Evolutionary conservation across 2,888 invertebrate genomes (phyloP).

Genomic region (Apamea sordens): DNA sequence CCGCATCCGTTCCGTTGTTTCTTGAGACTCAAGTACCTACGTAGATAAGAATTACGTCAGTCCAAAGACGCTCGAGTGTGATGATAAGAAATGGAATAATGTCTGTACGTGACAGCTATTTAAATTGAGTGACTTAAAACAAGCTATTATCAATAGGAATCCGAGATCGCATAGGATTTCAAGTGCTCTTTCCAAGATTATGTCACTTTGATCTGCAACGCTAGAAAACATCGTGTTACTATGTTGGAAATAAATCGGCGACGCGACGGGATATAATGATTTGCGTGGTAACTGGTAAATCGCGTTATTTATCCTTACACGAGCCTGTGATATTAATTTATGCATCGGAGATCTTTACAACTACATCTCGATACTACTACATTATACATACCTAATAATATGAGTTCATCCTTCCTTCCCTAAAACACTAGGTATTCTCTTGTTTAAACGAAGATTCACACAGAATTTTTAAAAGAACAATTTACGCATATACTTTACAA

Average conservation of each 20-base stretch:
- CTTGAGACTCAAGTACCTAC: constrained; percentile 36
- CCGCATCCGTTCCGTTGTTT: constrained; percentile 48
- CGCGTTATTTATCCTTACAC: constrained; percentile 29
- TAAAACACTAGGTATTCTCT: not conserved
- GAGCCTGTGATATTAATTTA: constrained; percentile 26
- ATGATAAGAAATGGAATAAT: constrained; percentile 42
- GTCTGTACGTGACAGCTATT: constrained; percentile 28
- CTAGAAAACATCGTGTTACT: constrained; percentile 14
- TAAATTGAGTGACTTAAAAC: constrained; percentile 31
- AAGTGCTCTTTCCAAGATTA: constrained; percentile 8
- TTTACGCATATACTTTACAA: too few relatives aligned
- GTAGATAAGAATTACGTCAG: constrained; percentile 52
- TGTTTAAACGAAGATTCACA: not conserved
- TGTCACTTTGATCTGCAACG: constrained; percentile 27
- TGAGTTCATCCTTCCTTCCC: not conserved
- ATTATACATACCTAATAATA: too few relatives aligned
- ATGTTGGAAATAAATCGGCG: constrained; percentile 13
- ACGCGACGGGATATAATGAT: constrained; percentile 4
- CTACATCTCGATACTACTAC: not conserved
- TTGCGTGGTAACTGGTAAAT: constrained; percentile 10
- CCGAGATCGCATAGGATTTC: constrained; percentile 11
- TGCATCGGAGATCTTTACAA: constrained; percentile 6
- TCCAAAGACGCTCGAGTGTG: constrained; percentile 14
- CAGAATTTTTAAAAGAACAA: not conserved
- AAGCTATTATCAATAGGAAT: constrained; percentile 29